These are phyloP conservation scores for Podarcis cretensis DNA, from an alignment of 2,113 vertebrate species.

Conservation along the genomic window DNA sequence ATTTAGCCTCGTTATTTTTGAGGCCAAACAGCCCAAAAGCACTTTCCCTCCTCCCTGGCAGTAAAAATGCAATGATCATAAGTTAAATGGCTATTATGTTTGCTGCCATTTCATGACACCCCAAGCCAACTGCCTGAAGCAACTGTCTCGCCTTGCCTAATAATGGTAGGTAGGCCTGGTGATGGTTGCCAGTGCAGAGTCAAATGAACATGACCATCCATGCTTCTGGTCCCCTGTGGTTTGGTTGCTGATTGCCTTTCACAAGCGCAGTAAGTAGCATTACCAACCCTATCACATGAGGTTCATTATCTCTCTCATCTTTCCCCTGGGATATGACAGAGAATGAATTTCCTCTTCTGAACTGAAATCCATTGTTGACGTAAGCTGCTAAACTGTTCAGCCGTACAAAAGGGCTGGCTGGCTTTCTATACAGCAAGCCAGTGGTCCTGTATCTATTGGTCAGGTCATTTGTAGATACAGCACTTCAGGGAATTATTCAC, in stretches of 20 bases:
- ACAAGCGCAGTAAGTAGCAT: neutral
- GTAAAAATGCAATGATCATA: no score
- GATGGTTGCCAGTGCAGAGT: neutral
- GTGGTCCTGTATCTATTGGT: neutral
- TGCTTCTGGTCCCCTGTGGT: neutral
- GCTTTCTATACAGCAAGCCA: constrained; percentile 1
- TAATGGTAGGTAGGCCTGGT: neutral
- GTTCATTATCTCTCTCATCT: constrained; percentile 18
- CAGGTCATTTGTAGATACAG: constrained; percentile 10
- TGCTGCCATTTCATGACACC: neutral
- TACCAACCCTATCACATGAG: constrained; percentile 27
- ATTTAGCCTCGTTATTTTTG: no score
- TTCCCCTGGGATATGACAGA: neutral
- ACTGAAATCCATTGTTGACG: constrained; percentile 19
- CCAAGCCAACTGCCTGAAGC: neutral
- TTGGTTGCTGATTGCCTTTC: constrained; percentile 1
- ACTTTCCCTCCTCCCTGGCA: no score
- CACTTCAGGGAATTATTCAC: constrained; percentile 1
- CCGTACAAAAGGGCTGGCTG: neutral
- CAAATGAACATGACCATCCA: neutral
- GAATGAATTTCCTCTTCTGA: constrained; percentile 17
- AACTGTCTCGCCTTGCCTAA: neutral
- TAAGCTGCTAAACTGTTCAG: neutral
- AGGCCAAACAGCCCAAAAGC: no score
- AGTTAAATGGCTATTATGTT: no score